phyloP scores from a whole-genome alignment of 2,797 vertebrate species.

The Clarias fuscus region DNA sequence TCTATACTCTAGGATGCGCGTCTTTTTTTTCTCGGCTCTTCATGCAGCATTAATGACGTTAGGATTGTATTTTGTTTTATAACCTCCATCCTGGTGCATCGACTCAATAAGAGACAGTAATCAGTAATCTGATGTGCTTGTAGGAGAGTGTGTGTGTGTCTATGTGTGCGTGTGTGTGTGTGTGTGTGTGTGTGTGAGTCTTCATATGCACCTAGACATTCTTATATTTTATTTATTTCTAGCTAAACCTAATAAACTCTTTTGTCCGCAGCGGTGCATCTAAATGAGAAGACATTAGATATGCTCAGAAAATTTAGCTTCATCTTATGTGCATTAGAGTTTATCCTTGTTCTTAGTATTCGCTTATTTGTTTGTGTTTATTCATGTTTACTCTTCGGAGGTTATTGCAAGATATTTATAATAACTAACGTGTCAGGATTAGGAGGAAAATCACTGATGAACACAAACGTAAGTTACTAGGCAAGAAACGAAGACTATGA shows the following conservation, averaged over 20 bases:
- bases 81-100: conserved; percentile 17
- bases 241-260: neutral
- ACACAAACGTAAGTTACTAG: too few species aligned
- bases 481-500: too few species aligned
- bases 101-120: conserved; percentile 10
- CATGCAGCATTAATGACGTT: conserved; percentile 18
- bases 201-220: neutral
- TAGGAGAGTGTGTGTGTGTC: conserved; percentile 36
- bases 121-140: conserved; percentile 4
- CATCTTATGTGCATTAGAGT: too few species aligned
- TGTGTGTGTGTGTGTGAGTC: conserved; percentile 28
- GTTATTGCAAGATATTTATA: too few species aligned
- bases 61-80: conserved; percentile 30
- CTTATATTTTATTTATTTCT: neutral
- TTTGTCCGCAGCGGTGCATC: too few species aligned
- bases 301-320: too few species aligned
- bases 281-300: too few species aligned
- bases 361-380: too few species aligned
- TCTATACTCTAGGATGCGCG: neutral
- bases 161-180: conserved; percentile 13
- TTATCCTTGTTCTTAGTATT: too few species aligned
- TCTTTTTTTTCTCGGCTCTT: neutral
- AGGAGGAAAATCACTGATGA: too few species aligned
- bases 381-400: too few species aligned
- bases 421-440: too few species aligned